Evolutionary conservation across 1,140 invertebrate species (phyloP), one percentile per base, ranked within the genome.

Genomic region (Caerostris extrusa): DNA sequence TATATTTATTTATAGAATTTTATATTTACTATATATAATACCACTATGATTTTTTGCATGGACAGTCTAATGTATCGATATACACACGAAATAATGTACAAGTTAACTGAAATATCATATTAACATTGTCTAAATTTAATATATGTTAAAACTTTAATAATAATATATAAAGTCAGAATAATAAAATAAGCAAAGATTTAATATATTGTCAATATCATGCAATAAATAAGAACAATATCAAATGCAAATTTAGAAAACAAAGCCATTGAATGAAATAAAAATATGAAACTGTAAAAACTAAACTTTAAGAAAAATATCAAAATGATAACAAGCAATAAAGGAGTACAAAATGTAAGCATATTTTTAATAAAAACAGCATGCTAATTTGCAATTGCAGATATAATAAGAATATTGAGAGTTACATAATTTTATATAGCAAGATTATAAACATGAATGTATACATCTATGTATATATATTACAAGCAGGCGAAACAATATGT

Each of bases 401-500:
- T 81, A 57, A 50, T 14, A 89, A 69, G 61, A 17, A 34, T 92
- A 67, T 69, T 10, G 19, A 92, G 85, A 92, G 81, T 57, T 83
- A 83, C 19, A 90, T 64, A 67, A 92, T 55, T 67, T 55, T 61
- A 67, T 19, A 85, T 17, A 85, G 81, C 90, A 85, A 8, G 55
- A 90, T 77, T 19, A 19, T 34, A 61, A 86, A 81, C 71, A 71
- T 83, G 64, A 71, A 93, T 86, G 56, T 58, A 87, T 12, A 93
- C 58, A 93, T 86, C 71, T 77, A 81, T 91, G 71, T 91, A 91
- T 88, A 53, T 81, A 57, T 55, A 82, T 81, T 10, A 93, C 8
- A 93, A 93, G 91, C 91, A 93, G 53, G 91, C 64, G 91, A 93
- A 93, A 93, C 91, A 93, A 71, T 91, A 56, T 86, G 91, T 86